These are phyloP conservation scores for Cottoperca gobio DNA, from an alignment of 2,797 vertebrate genomes.

Conservation along the genomic window DNA sequence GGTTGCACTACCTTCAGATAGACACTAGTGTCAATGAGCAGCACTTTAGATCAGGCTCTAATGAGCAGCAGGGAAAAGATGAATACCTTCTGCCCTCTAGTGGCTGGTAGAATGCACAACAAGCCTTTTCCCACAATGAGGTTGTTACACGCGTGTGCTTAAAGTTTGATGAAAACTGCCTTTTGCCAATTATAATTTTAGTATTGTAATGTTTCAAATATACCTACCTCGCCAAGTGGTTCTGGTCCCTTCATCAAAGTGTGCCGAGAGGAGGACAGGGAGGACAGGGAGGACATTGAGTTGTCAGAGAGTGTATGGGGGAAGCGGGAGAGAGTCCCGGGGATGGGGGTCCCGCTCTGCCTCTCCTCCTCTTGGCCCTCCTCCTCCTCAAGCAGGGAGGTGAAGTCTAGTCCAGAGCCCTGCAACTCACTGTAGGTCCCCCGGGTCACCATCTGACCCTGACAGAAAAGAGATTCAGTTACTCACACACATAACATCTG, in stretches of 20 bases:
- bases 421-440: constrained; percentile 92
- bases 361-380: constrained; percentile 83
- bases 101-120: constrained; percentile 48
- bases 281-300: constrained; percentile 86
- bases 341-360: constrained; percentile 63
- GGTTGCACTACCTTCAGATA: constrained; percentile 78
- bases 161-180: not conserved
- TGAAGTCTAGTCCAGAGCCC: constrained; percentile 91
- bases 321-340: constrained; percentile 55
- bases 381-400: constrained; percentile 90
- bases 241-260: constrained; percentile 89
- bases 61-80: constrained; percentile 25
- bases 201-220: not conserved
- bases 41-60: constrained; percentile 22
- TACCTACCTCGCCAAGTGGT: constrained; percentile 72
- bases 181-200: not conserved
- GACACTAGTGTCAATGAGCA: constrained; percentile 53
- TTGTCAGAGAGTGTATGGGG: constrained; percentile 85
- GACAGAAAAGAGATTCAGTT: not conserved
- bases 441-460: constrained; percentile 91
- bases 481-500: constrained; percentile 2
- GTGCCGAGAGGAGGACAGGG: constrained; percentile 87
- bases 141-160: not conserved
- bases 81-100: constrained; percentile 76
- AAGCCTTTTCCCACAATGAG: not conserved